Base-by-base conservation (phyloP, 1,140 invertebrate genomes). In the Caenorhabditis briggsae region DNA sequence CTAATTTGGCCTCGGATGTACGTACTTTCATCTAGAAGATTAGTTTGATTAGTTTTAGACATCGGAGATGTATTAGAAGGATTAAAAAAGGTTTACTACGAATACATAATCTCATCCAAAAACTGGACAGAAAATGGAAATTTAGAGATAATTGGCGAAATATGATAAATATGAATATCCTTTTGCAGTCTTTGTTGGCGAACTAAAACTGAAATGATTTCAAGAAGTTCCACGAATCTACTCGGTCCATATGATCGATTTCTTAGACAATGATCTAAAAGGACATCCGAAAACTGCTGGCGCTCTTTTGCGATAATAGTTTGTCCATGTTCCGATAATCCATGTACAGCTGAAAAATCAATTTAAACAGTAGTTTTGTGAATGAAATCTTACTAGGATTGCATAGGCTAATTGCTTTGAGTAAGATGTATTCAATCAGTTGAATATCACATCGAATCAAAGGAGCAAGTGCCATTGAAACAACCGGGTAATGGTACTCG, bases 81-180 rank as follows among this genome's bases (percentile, higher is more conserved):
- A 33, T 33, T 33, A 33, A 33, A 33, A 58, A n/a, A 18, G 1
- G 12, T 58, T 18, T 20, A 20, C n/a, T 58, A 58, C n/a, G 56
- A 14, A 58, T n/a, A n/a, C 56, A 58, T 58, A 58, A 58, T 58
- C 16, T 58, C 56, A n/a, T 58, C 56, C 20, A 58, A 58, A 58
- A 58, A 58, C n/a, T 58, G 56, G 20, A 58, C 3, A n/a, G n/a
- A 2, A 20, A n/a, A n/a, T 9, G 9, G 56, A 58, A 58, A 58
- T n/a, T 2, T 58, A 8, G 56, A 58, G 16, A 58, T 58, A 58
- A 58, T 58, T n/a, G 56, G 59, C 0, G n/a, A 8, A 64, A 64
- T 64, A 33, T 64, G 59, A 14, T 14, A 64, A 5, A 64, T 64
- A 33, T 64, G 59, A 58, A 58, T 64, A 64, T 64, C 59, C 23